A percentile compares a stretch with the other conserved stretches of the same genome.
Evolutionary conservation across 2,888 invertebrate species (phyloP).

Genomic region (Leptinotarsa rubiginosa): DNA sequence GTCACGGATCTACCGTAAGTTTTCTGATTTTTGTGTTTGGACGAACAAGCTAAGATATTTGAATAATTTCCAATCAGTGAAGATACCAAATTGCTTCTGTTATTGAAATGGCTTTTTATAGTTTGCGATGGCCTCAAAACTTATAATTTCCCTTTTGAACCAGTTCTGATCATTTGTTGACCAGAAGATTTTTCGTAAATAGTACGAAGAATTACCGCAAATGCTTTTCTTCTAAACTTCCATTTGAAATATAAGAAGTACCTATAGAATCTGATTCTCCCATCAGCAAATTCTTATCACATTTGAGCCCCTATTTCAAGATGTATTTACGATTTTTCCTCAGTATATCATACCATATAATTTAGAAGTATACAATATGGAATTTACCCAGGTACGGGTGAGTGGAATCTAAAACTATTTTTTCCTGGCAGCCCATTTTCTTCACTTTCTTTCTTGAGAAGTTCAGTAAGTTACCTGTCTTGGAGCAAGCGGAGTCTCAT

Average conservation of each 20-base stretch:
- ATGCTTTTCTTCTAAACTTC: not conserved
- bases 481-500: constrained; percentile 34
- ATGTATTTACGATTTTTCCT: not conserved
- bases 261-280: not conserved
- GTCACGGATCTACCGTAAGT: not conserved
- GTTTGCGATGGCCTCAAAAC: not conserved
- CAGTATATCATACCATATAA: not conserved
- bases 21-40: not conserved
- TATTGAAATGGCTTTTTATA: not conserved
- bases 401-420: not conserved
- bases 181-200: not conserved
- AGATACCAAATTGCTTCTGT: not conserved
- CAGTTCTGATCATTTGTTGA: not conserved
- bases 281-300: not conserved
- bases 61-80: constrained; percentile 21
- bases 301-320: not conserved
- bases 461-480: not conserved
- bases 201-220: not conserved
- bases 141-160: not conserved
- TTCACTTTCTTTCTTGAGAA: not conserved
- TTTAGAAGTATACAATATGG: not conserved
- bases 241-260: not conserved
- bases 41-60: constrained; percentile 25
- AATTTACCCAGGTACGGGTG: not conserved
- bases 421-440: not conserved